phyloP scores from a whole-genome alignment of 2,113 vertebrate genomes.

The Caretta caretta region DNA sequence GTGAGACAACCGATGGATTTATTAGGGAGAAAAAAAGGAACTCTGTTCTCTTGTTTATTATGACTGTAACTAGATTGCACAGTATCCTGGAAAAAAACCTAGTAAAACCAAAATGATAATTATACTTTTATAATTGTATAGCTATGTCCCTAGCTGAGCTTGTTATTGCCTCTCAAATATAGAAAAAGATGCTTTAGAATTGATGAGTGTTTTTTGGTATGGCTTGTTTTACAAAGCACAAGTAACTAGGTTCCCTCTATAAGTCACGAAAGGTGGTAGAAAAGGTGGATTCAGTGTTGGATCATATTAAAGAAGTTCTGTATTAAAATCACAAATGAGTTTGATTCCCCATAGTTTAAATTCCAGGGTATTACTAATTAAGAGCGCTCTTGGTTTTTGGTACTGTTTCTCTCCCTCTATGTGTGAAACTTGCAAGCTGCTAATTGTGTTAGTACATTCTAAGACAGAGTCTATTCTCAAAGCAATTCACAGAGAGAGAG shows the following conservation, averaged over 20 bases:
- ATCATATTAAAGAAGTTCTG: no score
- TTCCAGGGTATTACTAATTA: no score
- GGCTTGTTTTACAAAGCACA: conserved; percentile 53
- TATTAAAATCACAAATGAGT: no score
- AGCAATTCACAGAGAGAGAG: no score
- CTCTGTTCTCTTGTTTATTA: conserved; percentile 26
- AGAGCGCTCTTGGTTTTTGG: no score
- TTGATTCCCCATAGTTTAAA: no score
- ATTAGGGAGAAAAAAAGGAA: conserved; percentile 12
- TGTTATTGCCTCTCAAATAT: conserved; percentile 25
- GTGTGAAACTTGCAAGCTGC: no score
- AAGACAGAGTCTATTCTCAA: no score
- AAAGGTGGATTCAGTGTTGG: conserved; percentile 48
- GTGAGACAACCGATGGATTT: conserved; percentile 10
- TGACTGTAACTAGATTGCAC: conserved; percentile 61
- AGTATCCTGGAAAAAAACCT: conserved; percentile 46
- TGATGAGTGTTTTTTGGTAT: conserved; percentile 23
- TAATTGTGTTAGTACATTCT: no score
- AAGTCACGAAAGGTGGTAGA: conserved; percentile 7
- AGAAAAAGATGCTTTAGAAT: conserved; percentile 2
- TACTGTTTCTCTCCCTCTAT: no score
- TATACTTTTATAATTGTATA: conserved; percentile 59
- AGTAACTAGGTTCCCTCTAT: not conserved
- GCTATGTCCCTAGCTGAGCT: conserved; percentile 43
- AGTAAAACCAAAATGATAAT: conserved; percentile 55